Conservation (phyloP, 1,140 invertebrate species). For the Rhynchophorus ferrugineus region DNA sequence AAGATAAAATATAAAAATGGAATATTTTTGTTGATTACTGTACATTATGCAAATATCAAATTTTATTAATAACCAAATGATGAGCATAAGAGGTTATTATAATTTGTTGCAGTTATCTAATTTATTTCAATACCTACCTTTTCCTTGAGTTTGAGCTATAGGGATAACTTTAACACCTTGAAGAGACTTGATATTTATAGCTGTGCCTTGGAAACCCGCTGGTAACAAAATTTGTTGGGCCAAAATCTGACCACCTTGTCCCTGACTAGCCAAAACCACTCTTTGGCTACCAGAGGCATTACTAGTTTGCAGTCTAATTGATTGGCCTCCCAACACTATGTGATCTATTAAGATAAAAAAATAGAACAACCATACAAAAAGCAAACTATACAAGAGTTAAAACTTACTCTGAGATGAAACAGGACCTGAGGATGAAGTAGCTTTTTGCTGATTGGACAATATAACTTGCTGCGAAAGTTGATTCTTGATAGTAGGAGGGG, state of each 20-base stretch:
- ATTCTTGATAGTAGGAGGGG: slow-evolving; percentile 12
- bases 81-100: too few relatives aligned
- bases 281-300: slow-evolving; percentile 40
- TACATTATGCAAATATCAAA: too few relatives aligned
- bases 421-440: background rate
- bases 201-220: slow-evolving; percentile 46
- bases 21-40: too few relatives aligned
- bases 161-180: slow-evolving; percentile 63
- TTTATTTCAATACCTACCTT: slow-evolving; percentile 25
- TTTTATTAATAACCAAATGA: too few relatives aligned
- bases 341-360: slow-evolving; percentile 28
- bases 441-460: slow-evolving; percentile 7
- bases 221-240: slow-evolving; percentile 51
- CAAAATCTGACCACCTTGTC: slow-evolving; percentile 43
- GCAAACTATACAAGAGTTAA: background rate
- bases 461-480: slow-evolving; percentile 14
- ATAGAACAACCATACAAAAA: background rate
- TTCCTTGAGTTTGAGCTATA: slow-evolving; percentile 36
- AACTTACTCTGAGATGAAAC: slow-evolving; percentile 12
- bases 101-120: too few relatives aligned
- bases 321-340: slow-evolving; percentile 42
- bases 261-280: slow-evolving; percentile 56
- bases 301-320: slow-evolving; percentile 35
- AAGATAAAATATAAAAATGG: too few relatives aligned
- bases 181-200: slow-evolving; percentile 58